These are phyloP conservation scores for Spinus pinus DNA, from an alignment of 2,797 vertebrate species.

Conservation along the genomic window DNA sequence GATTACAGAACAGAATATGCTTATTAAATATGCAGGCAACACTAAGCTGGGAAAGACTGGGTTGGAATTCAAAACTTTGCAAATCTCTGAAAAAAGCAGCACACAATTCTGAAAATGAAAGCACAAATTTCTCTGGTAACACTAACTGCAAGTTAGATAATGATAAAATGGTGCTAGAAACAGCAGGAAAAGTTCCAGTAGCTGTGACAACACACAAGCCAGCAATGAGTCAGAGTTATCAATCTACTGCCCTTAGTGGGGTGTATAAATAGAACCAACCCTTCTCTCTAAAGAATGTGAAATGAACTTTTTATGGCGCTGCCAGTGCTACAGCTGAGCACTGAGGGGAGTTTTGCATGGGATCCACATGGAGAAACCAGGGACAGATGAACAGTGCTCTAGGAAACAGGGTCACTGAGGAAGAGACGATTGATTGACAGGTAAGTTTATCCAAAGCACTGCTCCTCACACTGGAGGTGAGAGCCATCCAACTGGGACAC, in stretches of 20 bases:
- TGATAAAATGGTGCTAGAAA: not conserved
- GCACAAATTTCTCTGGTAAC: not conserved
- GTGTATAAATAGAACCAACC: constrained; percentile 14
- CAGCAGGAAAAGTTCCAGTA: constrained; percentile 1
- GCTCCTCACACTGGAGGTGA: not conserved
- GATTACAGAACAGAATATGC: not conserved
- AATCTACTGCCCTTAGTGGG: not conserved
- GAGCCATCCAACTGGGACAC: rapidly evolving
- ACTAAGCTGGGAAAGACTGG: not conserved
- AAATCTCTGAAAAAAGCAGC: not conserved
- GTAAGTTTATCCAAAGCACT: not conserved
- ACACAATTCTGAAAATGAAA: not conserved
- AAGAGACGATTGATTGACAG: not conserved
- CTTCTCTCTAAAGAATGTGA: not conserved
- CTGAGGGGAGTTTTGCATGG: not conserved
- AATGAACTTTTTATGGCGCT: not conserved
- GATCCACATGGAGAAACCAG: not conserved
- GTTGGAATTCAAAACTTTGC: not conserved
- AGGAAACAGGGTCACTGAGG: not conserved
- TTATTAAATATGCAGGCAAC: not conserved
- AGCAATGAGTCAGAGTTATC: constrained; percentile 27
- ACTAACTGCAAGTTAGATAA: not conserved
- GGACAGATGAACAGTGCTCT: not conserved
- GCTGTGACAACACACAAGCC: constrained; percentile 29
- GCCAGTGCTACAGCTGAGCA: not conserved